phyloP scores from a whole-genome alignment of 2,113 vertebrate species.

The Oncorhynchus keta region DNA sequence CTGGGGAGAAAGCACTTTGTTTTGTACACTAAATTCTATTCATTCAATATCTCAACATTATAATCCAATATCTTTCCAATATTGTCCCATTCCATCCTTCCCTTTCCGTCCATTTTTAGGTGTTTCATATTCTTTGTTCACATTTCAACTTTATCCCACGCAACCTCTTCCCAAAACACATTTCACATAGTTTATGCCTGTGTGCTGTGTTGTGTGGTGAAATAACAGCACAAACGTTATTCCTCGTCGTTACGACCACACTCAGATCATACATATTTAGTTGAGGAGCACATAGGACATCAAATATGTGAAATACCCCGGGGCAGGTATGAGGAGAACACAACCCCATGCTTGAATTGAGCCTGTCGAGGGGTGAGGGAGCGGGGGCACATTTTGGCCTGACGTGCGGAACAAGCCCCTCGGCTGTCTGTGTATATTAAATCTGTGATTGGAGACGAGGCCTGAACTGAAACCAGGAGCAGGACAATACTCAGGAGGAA shows the following conservation, averaged over 20 bases:
- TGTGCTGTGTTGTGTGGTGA: too few relatives aligned
- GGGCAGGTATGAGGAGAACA: background rate
- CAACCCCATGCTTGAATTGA: background rate
- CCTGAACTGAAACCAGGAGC: background rate
- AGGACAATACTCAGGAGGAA: conserved; percentile 1
- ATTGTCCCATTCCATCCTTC: too few relatives aligned
- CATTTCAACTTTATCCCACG: too few relatives aligned
- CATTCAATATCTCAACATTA: too few relatives aligned
- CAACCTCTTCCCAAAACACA: too few relatives aligned
- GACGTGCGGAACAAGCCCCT: background rate
- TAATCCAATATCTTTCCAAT: too few relatives aligned
- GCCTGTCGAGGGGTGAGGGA: background rate
- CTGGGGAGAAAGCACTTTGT: too few relatives aligned
- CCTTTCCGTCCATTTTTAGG: too few relatives aligned
- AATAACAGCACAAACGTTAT: background rate
- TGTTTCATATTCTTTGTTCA: too few relatives aligned
- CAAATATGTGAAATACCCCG: background rate
- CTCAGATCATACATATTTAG: background rate
- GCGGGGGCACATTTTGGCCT: conserved; percentile 11
- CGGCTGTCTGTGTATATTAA: conserved; percentile 23
- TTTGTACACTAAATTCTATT: too few relatives aligned
- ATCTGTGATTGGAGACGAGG: conserved; percentile 1
- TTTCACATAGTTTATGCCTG: too few relatives aligned
- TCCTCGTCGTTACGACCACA: background rate
- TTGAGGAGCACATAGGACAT: background rate